These are phyloP conservation scores for Cabera pusaria DNA, from an alignment of 2,888 invertebrate species.

Conservation along the genomic window DNA sequence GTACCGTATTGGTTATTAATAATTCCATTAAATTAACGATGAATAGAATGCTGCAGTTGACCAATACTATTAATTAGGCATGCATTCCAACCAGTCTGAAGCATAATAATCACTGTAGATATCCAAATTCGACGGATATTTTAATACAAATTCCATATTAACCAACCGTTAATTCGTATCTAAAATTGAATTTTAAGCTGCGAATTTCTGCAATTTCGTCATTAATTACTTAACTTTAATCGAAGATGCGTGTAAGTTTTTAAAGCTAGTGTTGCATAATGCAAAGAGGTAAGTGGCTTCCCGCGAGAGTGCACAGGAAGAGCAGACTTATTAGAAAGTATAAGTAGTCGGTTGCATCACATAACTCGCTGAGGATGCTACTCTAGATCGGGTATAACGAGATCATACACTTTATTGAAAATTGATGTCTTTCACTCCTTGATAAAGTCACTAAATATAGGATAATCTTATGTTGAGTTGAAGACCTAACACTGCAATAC, in stretches of 20 bases:
- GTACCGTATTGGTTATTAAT: too few species aligned
- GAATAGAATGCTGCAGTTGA: not conserved
- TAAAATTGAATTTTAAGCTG: constrained; percentile 9
- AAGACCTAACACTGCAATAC: too few species aligned
- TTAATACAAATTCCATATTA: constrained; percentile 32
- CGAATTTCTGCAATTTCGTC: constrained; percentile 12
- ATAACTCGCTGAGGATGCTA: constrained; percentile 32
- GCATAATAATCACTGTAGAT: constrained; percentile 11
- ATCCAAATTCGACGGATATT: constrained; percentile 23
- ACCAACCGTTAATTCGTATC: constrained; percentile 31
- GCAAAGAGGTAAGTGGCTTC: constrained; percentile 44
- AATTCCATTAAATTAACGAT: too few species aligned
- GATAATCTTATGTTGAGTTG: too few species aligned
- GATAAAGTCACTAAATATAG: not conserved
- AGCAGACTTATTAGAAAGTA: constrained; percentile 59
- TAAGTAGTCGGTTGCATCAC: constrained; percentile 53
- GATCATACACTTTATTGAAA: constrained; percentile 34
- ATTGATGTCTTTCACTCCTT: constrained; percentile 23
- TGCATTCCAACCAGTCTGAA: constrained; percentile 11
- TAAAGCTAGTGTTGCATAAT: constrained; percentile 17
- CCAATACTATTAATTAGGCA: constrained; percentile 1
- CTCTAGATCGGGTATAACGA: constrained; percentile 40
- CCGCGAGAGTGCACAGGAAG: constrained; percentile 52
- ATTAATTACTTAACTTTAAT: constrained; percentile 19
- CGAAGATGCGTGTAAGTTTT: constrained; percentile 28